Base-by-base conservation (phyloP, 2,113 vertebrate genomes). In the Spea bombifrons region DNA sequence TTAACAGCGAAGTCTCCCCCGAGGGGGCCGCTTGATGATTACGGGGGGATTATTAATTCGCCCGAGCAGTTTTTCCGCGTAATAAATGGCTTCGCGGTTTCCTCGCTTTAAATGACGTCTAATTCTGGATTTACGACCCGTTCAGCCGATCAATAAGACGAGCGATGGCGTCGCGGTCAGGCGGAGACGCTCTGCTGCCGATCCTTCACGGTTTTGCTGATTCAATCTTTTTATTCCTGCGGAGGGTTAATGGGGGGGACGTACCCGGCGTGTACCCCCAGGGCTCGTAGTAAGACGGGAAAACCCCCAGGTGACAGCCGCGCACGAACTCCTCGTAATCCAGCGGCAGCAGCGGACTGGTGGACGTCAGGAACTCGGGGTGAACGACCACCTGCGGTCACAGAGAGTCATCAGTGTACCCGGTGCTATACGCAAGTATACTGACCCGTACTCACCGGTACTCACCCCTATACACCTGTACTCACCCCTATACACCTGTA, bases 241-340 rank as follows among this genome's bases (percentile, higher is more conserved):
- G 30, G 2, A 52, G 50, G 6, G 9, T 52, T 52, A 7, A 52
- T 52, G 9, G 6, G 43, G 43, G 17, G 68, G 66, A 73, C 88
- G 57, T 88, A 98, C 97, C 97, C 84, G 97, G 97, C 72, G 97
- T 99, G 85, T 99, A 99, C 64, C 97, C 97, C 97, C 97, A 99
- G 1, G 97, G 97, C 43, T 99, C 97, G 80, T 99, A 99, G 86
- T 99, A 99, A 5, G 97, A 99, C 0, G 97, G 97, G 78, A 99
- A 99, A 3, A 99, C 97, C 15, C 97, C 97, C 3, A 99, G 94
- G 77, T 99, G 94, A 82, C 97, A 99, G 9, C 97, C 97, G 63
- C 97, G 92, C 6, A 99, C 95, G 86, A 99, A 99, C 84, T 99
- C 96, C 71, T 97, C 97, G 43, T 99, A 99, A 86, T 99, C 97